These are phyloP conservation scores for Bradypus variegatus DNA, from an alignment of 2,797 vertebrate species.

Conservation along the genomic window DNA sequence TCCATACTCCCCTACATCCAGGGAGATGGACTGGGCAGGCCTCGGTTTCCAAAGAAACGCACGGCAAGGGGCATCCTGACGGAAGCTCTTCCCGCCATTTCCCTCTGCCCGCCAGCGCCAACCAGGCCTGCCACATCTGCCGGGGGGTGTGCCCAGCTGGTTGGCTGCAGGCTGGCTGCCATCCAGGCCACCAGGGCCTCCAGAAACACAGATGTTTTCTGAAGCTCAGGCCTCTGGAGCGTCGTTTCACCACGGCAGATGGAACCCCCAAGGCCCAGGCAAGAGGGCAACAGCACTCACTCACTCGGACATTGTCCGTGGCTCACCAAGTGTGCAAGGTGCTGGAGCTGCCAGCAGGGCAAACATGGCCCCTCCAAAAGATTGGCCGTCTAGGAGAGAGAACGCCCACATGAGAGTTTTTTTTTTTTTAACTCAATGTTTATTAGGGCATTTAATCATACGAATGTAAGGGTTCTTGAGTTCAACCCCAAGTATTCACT, in stretches of 20 bases:
- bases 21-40: neutral
- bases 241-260: fast-evolving
- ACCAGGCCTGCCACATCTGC: neutral
- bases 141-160: neutral
- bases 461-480: neutral
- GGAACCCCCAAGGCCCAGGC: neutral
- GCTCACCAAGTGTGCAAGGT: fast-evolving
- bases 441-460: too few species aligned
- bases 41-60: neutral
- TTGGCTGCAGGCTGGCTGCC: neutral
- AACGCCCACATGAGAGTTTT: neutral
- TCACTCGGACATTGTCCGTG: fast-evolving
- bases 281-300: neutral
- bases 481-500: neutral
- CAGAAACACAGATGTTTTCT: neutral
- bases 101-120: neutral
- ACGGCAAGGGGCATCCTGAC: neutral
- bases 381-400: too few species aligned
- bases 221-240: neutral
- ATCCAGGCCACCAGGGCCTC: neutral
- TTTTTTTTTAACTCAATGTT: too few species aligned
- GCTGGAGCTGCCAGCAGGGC: fast-evolving
- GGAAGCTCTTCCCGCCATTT: neutral
- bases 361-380: neutral
- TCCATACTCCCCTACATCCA: neutral